phyloP scores from a whole-genome alignment of 2,888 invertebrate genomes.

The Brenthis ino region DNA sequence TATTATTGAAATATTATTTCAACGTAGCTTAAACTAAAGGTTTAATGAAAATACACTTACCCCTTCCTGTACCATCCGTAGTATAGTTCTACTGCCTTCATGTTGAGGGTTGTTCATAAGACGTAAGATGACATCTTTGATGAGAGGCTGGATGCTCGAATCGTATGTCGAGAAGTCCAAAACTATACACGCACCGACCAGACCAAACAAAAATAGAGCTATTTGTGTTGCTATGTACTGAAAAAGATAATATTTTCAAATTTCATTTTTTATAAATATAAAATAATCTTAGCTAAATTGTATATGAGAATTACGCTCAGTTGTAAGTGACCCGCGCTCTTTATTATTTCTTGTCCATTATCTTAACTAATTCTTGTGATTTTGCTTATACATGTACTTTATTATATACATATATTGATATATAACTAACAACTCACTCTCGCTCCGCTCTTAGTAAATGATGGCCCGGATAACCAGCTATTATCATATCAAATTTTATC shows the following conservation, averaged over 20 bases:
- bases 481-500: no score
- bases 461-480: no score
- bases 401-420: no score
- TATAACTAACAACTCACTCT: no score
- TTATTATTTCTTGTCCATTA: no score
- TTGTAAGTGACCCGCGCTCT: no score
- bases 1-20: no score
- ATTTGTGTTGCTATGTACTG: slow-evolving; percentile 89
- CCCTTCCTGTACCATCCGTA: slow-evolving; percentile 92
- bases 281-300: background rate
- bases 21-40: background rate
- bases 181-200: slow-evolving; percentile 89
- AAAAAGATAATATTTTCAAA: slow-evolving; percentile 17
- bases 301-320: background rate
- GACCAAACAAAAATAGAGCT: slow-evolving; percentile 86
- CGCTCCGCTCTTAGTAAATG: no score
- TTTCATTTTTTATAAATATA: background rate
- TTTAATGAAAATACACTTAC: slow-evolving; percentile 73
- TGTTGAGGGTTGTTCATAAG: slow-evolving; percentile 90
- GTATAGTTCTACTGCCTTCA: slow-evolving; percentile 84
- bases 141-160: slow-evolving; percentile 90
- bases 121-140: slow-evolving; percentile 85
- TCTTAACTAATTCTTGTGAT: no score
- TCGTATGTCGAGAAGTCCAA: slow-evolving; percentile 91
- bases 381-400: no score